These are phyloP conservation scores for Polyommatus iphigenia DNA, from an alignment of 2,888 invertebrate species.

Conservation along the genomic window DNA sequence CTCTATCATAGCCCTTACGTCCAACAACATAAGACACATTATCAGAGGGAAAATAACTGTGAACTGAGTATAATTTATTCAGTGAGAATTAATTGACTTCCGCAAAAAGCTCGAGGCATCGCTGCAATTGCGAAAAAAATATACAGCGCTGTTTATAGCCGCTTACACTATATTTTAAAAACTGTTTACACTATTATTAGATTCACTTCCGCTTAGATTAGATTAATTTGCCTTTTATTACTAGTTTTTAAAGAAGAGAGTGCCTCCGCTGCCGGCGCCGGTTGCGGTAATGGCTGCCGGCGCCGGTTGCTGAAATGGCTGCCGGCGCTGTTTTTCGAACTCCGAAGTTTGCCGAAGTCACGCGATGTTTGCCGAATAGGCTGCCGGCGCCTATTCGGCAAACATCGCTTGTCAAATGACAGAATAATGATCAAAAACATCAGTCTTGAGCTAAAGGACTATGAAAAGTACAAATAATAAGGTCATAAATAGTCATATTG, in stretches of 20 bases:
- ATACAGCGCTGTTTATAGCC: background rate
- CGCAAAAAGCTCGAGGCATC: slow-evolving; percentile 6
- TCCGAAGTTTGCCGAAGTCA: too few species aligned
- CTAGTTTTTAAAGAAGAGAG: background rate
- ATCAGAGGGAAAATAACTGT: background rate
- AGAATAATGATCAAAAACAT: too few species aligned
- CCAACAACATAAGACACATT: background rate
- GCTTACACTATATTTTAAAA: slow-evolving; percentile 2
- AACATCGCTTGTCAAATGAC: too few species aligned
- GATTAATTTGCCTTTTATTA: background rate
- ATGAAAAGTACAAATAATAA: too few species aligned
- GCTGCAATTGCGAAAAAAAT: background rate
- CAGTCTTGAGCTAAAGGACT: too few species aligned
- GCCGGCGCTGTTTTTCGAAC: too few species aligned
- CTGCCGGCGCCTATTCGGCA: too few species aligned
- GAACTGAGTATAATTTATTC: background rate
- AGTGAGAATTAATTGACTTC: slow-evolving; percentile 18
- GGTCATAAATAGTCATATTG: too few species aligned
- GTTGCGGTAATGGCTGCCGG: too few species aligned
- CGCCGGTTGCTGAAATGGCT: too few species aligned
- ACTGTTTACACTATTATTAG: background rate
- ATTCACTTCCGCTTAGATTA: background rate
- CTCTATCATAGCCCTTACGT: background rate
- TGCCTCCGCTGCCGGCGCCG: too few species aligned
- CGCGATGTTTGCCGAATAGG: too few species aligned